Conservation (phyloP, 2,888 invertebrate species). For the Mythimna ferrago region DNA sequence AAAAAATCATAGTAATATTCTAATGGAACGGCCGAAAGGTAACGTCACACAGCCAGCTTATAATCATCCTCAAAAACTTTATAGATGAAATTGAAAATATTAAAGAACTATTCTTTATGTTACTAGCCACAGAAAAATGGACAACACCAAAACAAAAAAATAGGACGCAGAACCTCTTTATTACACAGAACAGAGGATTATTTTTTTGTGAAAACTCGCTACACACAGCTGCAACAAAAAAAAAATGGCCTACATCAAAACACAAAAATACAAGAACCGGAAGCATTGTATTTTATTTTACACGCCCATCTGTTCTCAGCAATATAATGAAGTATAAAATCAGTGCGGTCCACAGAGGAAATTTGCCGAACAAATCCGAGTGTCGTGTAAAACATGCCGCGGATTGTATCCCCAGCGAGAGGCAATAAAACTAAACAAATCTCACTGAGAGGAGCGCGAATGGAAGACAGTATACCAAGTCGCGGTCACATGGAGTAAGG, state of each 20-base stretch:
- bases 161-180: background rate
- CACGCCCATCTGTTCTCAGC: background rate
- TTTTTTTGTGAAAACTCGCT: background rate
- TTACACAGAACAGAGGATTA: background rate
- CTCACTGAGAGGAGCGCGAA: slow-evolving; percentile 19
- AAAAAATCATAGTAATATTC: background rate
- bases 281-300: slow-evolving; percentile 7
- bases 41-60: background rate
- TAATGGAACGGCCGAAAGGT: background rate
- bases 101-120: too few relatives aligned
- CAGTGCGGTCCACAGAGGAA: slow-evolving; percentile 24
- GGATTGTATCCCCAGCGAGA: slow-evolving; percentile 31
- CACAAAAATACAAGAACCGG: background rate
- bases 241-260: background rate
- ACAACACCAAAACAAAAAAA: background rate
- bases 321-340: slow-evolving; percentile 55
- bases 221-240: too few relatives aligned
- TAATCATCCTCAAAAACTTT: background rate
- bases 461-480: slow-evolving; percentile 34
- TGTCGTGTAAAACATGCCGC: slow-evolving; percentile 53
- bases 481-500: background rate
- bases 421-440: slow-evolving; percentile 63
- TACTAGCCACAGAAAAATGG: background rate
- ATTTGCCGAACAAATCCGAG: slow-evolving; percentile 51
- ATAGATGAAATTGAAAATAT: background rate